Percentiles rank a stretch among this genome's conserved stretches.
These are phyloP conservation scores for Apomyelois bistriatella DNA, from an alignment of 2,888 invertebrate genomes.

Conservation along the genomic window DNA sequence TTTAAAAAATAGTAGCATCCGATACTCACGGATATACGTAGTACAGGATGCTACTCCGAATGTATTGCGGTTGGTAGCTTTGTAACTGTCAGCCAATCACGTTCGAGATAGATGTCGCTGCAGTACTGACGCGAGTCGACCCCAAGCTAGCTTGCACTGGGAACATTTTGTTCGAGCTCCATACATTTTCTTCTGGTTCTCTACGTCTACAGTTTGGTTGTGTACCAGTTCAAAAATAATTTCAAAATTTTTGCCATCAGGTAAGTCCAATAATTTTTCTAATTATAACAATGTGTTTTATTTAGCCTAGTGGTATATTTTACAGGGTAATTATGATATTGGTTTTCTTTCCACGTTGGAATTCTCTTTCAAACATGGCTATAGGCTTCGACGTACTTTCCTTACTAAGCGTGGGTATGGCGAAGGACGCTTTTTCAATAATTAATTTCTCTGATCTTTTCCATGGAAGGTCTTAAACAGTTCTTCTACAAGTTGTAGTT, in stretches of 20 bases:
- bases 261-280: slow-evolving; percentile 70
- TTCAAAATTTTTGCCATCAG: slow-evolving; percentile 80
- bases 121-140: slow-evolving; percentile 69
- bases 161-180: slow-evolving; percentile 78
- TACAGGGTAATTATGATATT: slow-evolving; percentile 50
- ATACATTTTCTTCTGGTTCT: slow-evolving; percentile 80
- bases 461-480: slow-evolving; percentile 62
- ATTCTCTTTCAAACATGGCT: slow-evolving; percentile 79
- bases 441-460: slow-evolving; percentile 77
- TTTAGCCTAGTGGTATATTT: slow-evolving; percentile 51
- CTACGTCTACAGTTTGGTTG: slow-evolving; percentile 80
- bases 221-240: slow-evolving; percentile 77
- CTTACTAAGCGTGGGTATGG: slow-evolving; percentile 76
- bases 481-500: slow-evolving; percentile 74
- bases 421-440: slow-evolving; percentile 72
- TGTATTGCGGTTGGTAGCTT: slow-evolving; percentile 55
- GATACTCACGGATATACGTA: slow-evolving; percentile 75
- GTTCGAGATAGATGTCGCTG: slow-evolving; percentile 66
- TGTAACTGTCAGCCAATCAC: slow-evolving; percentile 60
- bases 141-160: slow-evolving; percentile 76
- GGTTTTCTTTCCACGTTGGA: slow-evolving; percentile 74
- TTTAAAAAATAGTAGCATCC: slow-evolving; percentile 25
- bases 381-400: slow-evolving; percentile 73
- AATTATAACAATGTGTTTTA: slow-evolving; percentile 53
- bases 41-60: slow-evolving; percentile 52